phyloP scores from a whole-genome alignment of 2,113 vertebrate species.

The Zosterops japonicus region DNA sequence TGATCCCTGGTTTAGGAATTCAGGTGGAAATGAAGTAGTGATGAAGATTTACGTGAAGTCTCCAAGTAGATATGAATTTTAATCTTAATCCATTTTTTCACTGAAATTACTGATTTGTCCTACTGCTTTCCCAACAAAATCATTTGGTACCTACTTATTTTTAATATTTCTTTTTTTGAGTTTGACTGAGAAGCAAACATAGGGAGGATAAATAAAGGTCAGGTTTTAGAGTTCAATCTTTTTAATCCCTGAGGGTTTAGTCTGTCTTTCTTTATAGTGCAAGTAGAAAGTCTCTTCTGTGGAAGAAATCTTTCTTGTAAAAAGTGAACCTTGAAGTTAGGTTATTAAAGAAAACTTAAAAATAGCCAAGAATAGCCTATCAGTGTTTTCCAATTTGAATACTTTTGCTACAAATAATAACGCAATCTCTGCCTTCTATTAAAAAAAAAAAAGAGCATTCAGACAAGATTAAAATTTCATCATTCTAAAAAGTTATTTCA shows the following conservation, averaged over 20 bases:
- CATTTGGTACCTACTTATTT: neutral
- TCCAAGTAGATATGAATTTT: neutral
- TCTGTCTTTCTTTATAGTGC: neutral
- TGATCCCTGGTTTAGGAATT: neutral
- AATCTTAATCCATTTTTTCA: neutral
- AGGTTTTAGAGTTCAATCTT: neutral
- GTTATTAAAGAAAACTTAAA: slow-evolving; percentile 5
- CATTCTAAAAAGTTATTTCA: neutral
- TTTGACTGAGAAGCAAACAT: neutral
- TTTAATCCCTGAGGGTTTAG: neutral
- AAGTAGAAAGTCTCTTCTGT: neutral
- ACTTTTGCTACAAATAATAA: neutral
- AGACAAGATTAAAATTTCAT: neutral
- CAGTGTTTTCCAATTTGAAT: neutral
- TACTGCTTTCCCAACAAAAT: neutral
- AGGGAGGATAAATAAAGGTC: neutral
- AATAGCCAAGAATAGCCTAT: neutral
- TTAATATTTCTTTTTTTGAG: neutral
- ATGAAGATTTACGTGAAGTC: accelerated
- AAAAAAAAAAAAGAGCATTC: neutral
- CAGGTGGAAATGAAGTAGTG: neutral
- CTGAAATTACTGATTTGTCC: neutral
- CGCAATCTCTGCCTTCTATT: neutral
- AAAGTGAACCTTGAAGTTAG: neutral
- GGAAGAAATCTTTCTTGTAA: neutral